Evolutionary conservation across 2,888 invertebrate genomes (phyloP), one percentile per base, ranked within the genome.

Genomic region (Oligia fasciuncula): DNA sequence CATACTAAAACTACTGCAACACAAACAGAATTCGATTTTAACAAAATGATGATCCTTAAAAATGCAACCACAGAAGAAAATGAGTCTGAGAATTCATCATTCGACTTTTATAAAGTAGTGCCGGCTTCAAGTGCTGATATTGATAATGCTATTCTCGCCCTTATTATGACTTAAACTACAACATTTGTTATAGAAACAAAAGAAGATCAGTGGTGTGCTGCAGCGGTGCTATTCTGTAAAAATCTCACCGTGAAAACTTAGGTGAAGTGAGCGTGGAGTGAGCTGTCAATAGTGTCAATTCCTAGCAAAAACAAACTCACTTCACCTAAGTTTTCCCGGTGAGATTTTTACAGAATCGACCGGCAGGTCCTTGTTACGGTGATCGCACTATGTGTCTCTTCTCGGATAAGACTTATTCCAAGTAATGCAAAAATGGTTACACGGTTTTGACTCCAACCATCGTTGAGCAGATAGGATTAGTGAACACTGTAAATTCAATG

Each of bases 301-400:
- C n/a, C n/a, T n/a, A n/a, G n/a, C n/a, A n/a, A n/a, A n/a, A n/a
- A n/a, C n/a, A n/a, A n/a, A n/a, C n/a, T n/a, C n/a, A n/a, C n/a
- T n/a, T n/a, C n/a, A n/a, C n/a, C n/a, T n/a, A n/a, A n/a, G n/a
- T n/a, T n/a, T n/a, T n/a, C n/a, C n/a, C n/a, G n/a, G n/a, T n/a
- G n/a, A n/a, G n/a, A n/a, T n/a, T n/a, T n/a, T n/a, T n/a, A n/a
- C n/a, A n/a, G n/a, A n/a, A n/a, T n/a, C n/a, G n/a, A n/a, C n/a
- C n/a, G n/a, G 90, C 90, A 17, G 89, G 92, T 67, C 96, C 96
- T 17, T 97, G 96, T 78, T 96, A 93, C 83, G 96, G 94, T 11
- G 96, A 97, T 86, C 96, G 96, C 85, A 96, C 95, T 3, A 92
- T 96, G 23, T 97, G 96, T 85, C 86, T 96, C 11, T 97, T 95